Conservation (phyloP, 2,888 invertebrate species). For the Tiphia femorata region DNA sequence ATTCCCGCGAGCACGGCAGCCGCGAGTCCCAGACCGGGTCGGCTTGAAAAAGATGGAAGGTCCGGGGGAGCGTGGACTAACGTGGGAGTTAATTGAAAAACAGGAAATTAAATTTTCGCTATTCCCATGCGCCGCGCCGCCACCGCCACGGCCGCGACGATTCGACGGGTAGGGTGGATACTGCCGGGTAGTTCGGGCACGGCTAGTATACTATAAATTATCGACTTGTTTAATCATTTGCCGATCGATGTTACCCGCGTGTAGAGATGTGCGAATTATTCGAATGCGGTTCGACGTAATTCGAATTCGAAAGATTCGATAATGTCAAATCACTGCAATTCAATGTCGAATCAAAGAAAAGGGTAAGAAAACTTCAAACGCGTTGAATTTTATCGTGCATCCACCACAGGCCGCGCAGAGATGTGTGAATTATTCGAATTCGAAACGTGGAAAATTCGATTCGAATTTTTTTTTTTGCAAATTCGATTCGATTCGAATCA, state of each 20-base stretch:
- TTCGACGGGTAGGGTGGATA: constrained; percentile 29
- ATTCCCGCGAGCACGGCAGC: constrained; percentile 19
- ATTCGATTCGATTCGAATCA: too few relatives aligned
- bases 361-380: background rate
- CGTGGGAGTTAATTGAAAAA: constrained; percentile 53
- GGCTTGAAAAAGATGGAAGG: background rate
- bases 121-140: constrained; percentile 30
- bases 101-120: constrained; percentile 56
- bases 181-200: background rate
- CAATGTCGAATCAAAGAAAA: background rate
- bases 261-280: too few relatives aligned
- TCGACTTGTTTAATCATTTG: constrained; percentile 25
- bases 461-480: too few relatives aligned
- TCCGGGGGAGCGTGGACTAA: constrained; percentile 19
- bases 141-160: too few relatives aligned
- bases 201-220: constrained; percentile 16
- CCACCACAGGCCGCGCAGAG: too few relatives aligned
- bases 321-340: too few relatives aligned
- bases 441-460: too few relatives aligned
- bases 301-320: too few relatives aligned
- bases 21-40: too few relatives aligned
- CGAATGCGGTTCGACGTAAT: too few relatives aligned
- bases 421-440: too few relatives aligned
- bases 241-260: background rate
- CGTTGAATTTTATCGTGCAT: too few relatives aligned